A percentile compares a stretch with the other conserved stretches of the same genome.
These are phyloP conservation scores for Spinus olivaceus DNA, from an alignment of 2,797 vertebrate genomes.

Conservation along the genomic window DNA sequence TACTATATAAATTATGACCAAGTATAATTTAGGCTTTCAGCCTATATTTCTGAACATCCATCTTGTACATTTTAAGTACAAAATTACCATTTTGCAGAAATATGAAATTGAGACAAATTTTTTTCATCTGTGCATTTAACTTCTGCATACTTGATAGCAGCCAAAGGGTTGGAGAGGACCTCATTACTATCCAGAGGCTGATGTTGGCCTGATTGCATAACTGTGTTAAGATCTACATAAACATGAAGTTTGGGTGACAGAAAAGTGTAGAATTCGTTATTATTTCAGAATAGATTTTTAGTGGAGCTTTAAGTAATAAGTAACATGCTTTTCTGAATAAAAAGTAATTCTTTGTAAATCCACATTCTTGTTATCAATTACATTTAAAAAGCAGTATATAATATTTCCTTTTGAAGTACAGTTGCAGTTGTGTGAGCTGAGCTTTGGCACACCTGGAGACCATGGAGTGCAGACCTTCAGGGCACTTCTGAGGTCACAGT, in stretches of 20 bases:
- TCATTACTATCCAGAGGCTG: conserved; percentile 80
- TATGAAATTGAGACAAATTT: conserved; percentile 84
- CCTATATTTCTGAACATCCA: conserved; percentile 89
- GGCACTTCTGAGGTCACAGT: background rate
- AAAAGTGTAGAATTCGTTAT: conserved; percentile 15
- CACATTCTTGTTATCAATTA: background rate
- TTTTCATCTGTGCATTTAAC: conserved; percentile 82
- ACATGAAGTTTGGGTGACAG: conserved; percentile 19
- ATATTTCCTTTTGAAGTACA: background rate
- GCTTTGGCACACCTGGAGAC: background rate
- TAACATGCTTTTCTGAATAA: background rate
- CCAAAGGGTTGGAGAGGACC: conserved; percentile 79
- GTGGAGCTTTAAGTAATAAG: background rate
- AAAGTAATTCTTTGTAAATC: background rate
- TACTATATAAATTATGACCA: conserved; percentile 94
- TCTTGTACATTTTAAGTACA: conserved; percentile 86
- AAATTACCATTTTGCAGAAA: conserved; percentile 89
- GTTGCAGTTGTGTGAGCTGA: background rate
- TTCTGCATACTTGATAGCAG: conserved; percentile 85
- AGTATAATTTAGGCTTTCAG: conserved; percentile 96
- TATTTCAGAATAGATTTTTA: conserved; percentile 35
- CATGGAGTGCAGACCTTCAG: background rate
- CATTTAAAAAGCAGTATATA: background rate
- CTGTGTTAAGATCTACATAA: conserved; percentile 63
- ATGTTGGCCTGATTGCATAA: conserved; percentile 67